Conservation (phyloP, 1,140 invertebrate species). For the Drosophila pallidifrons region DNA sequence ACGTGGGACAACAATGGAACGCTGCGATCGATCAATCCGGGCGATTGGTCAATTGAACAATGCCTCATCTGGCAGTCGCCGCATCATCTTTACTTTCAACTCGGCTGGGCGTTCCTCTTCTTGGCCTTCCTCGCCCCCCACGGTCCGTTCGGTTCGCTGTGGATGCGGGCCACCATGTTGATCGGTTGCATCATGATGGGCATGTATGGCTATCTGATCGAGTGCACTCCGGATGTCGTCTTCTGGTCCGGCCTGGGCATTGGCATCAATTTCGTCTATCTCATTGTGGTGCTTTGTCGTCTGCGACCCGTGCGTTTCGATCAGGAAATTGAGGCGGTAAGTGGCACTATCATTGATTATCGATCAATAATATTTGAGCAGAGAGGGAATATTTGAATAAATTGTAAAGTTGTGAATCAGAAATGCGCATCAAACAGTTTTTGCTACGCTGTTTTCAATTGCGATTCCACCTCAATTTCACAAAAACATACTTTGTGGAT, state of each 20-base stretch:
- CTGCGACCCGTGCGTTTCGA: conserved; percentile 93
- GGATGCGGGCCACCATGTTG: conserved; percentile 90
- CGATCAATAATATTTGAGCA: not conserved
- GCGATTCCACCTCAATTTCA: too few relatives aligned
- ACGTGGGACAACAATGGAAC: conserved; percentile 84
- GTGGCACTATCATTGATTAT: conserved; percentile 37
- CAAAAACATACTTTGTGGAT: too few relatives aligned
- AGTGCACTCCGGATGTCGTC: conserved; percentile 93
- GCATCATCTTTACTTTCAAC: conserved; percentile 92
- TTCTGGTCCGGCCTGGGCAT: conserved; percentile 94
- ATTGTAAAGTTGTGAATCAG: too few relatives aligned
- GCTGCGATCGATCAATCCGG: conserved; percentile 77
- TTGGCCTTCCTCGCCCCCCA: conserved; percentile 92
- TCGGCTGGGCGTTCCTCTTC: conserved; percentile 93
- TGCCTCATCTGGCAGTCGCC: conserved; percentile 87
- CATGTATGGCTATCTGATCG: conserved; percentile 93
- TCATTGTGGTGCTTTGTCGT: conserved; percentile 92
- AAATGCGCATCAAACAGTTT: too few relatives aligned
- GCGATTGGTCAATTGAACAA: conserved; percentile 85
- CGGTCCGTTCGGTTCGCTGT: conserved; percentile 91
- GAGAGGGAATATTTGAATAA: too few relatives aligned
- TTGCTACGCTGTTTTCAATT: too few relatives aligned
- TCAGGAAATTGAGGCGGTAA: conserved; percentile 93
- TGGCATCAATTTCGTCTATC: conserved; percentile 93
- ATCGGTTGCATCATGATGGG: conserved; percentile 92